Conservation (phyloP, 2,113 vertebrate genomes). For the Noctilio leporinus region DNA sequence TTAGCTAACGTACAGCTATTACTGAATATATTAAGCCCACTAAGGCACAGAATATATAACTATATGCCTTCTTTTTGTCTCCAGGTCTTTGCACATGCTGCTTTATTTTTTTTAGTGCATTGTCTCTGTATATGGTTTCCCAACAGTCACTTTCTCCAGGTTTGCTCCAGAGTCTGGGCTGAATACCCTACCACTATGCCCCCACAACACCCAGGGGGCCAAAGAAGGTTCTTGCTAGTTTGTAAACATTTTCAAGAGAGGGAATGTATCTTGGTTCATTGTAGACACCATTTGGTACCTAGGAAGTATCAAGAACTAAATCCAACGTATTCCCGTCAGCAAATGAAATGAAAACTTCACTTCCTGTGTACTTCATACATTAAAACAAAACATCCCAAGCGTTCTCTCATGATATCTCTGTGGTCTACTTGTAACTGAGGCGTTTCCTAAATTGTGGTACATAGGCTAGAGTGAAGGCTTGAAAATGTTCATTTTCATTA, state of each 20-base stretch:
- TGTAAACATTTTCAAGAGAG: neutral
- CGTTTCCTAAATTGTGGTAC: neutral
- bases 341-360: too few species aligned
- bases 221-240: neutral
- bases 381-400: neutral
- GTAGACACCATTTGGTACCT: neutral
- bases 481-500: neutral
- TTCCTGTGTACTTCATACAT: neutral
- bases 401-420: neutral
- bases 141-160: neutral
- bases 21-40: neutral
- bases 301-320: neutral
- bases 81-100: neutral
- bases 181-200: neutral
- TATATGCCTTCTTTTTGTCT: neutral
- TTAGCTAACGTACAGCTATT: neutral
- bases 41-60: neutral
- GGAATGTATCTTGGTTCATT: neutral
- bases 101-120: neutral
- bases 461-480: neutral
- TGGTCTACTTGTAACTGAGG: neutral
- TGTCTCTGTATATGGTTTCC: neutral
- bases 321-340: neutral
- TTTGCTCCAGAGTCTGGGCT: neutral
- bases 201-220: too few species aligned